Base-by-base conservation (phyloP, 1,140 invertebrate species). In the Coelopa frigida region DNA sequence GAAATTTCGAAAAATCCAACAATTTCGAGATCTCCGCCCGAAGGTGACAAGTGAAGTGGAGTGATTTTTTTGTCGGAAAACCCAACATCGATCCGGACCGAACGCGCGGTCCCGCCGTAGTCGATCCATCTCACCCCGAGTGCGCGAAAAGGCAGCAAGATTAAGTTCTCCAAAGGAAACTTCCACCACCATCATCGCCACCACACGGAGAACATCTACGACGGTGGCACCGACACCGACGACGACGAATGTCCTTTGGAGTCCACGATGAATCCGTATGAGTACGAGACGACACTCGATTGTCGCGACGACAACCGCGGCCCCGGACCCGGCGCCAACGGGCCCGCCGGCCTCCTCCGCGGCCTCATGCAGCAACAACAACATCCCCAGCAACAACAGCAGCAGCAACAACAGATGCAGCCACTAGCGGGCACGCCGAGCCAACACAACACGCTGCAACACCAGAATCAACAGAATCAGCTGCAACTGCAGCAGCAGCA, bases 241-340 rank as follows among this genome's bases (percentile, higher is more conserved):
- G 62, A 67, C 62, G 62, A 67, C 63, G 63, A 67, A 67, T 67
- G 63, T 66, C 63, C 63, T 43, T 59, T 66, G 61, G 63, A 67
- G 51, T 59, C 63, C 44, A 61, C 57, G 52, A 68, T 68, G 64
- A 68, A 68, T 68, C 59, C 64, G 37, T 68, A 68, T 57, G 64
- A 68, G 55, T 68, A 63, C 59, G 64, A 68, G 53, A 62, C 63
- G 22, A 68, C 64, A 41, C 54, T 68, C 46, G 64, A 68, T 51
- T 68, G 64, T 52, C 64, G 64, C 38, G 64, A 67, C 55, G 39
- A 45, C 35, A 31, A 35, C 21, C 24, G 41, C 23, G 31, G 36
- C 18, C 49, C 49, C 37, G 56, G 59, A n/a, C 58, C 56, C 38
- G 61, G 58, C 12, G 37, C 8, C 27, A 41, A 24, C 14, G 15